Percentiles rank a stretch among this genome's conserved stretches.
Conservation (phyloP, 2,888 invertebrate species). For the Alviniconcha strummeri region DNA sequence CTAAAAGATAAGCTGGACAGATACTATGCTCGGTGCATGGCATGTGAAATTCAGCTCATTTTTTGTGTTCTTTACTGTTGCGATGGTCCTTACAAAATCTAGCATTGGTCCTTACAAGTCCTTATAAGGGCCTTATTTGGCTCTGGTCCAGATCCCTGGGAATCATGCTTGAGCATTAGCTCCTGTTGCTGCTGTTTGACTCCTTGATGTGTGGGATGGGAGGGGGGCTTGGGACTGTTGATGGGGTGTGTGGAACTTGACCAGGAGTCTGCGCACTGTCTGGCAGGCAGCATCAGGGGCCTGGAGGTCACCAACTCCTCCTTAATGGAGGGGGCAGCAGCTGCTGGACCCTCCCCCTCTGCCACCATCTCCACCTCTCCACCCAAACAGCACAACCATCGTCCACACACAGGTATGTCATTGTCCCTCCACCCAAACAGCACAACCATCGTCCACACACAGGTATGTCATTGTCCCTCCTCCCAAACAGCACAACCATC, state of each 20-base stretch:
- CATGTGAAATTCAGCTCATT: no score
- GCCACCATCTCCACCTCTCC: background rate
- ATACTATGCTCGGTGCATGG: no score
- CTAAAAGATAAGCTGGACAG: no score
- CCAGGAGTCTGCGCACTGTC: background rate
- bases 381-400: conserved; percentile 3
- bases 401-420: background rate
- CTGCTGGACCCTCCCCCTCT: background rate
- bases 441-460: background rate
- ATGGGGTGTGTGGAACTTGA: background rate
- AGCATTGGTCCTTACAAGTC: no score
- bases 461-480: background rate
- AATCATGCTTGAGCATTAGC: no score
- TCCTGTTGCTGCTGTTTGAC: no score
- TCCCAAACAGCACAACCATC: background rate
- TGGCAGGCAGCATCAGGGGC: conserved; percentile 16
- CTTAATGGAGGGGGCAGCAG: conserved; percentile 14
- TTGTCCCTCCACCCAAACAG: conserved; percentile 1
- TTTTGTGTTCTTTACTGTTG: no score
- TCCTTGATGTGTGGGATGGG: no score
- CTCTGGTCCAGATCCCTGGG: no score
- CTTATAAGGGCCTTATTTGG: no score
- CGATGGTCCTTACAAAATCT: no score
- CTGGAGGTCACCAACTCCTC: background rate
- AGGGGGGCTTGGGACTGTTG: background rate